Conservation (phyloP, 2,113 vertebrate species). For the Anolis carolinensis region DNA sequence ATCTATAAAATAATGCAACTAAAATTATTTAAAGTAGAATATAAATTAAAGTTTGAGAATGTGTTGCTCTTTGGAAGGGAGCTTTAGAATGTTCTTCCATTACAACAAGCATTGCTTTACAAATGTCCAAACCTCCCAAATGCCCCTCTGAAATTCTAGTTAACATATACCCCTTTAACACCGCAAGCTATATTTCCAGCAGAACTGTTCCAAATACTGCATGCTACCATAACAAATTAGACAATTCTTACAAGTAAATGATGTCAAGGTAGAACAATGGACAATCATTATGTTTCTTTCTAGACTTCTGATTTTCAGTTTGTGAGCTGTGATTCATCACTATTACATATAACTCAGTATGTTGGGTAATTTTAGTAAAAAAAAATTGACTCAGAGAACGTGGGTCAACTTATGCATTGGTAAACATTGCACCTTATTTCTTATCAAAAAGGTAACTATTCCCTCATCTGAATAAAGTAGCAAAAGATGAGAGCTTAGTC, state of each 20-base stretch:
- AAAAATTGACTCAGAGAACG: too few species aligned
- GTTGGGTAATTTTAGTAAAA: too few species aligned
- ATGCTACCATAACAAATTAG: background rate
- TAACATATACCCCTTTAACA: slow-evolving; percentile 18
- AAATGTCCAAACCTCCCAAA: background rate
- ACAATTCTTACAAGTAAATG: background rate
- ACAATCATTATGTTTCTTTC: background rate
- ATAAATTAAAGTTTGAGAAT: slow-evolving; percentile 36
- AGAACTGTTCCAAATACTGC: slow-evolving; percentile 27
- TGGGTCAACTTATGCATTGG: too few species aligned
- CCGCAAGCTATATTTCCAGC: background rate
- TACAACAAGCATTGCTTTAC: too few species aligned
- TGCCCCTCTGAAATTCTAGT: background rate
- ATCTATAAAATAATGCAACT: slow-evolving; percentile 58
- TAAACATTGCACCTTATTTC: too few species aligned
- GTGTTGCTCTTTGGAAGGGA: slow-evolving; percentile 4
- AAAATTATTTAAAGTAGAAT: slow-evolving; percentile 43
- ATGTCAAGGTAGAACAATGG: background rate
- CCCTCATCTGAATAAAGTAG: too few species aligned
- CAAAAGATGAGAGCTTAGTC: too few species aligned
- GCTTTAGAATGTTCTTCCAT: background rate
- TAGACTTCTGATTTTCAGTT: background rate
- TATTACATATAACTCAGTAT: too few species aligned
- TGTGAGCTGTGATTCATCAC: background rate
- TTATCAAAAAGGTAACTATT: too few species aligned